Evolutionary conservation across 2,888 invertebrate species (phyloP).

Genomic region (Arrhopalites spinosus): DNA sequence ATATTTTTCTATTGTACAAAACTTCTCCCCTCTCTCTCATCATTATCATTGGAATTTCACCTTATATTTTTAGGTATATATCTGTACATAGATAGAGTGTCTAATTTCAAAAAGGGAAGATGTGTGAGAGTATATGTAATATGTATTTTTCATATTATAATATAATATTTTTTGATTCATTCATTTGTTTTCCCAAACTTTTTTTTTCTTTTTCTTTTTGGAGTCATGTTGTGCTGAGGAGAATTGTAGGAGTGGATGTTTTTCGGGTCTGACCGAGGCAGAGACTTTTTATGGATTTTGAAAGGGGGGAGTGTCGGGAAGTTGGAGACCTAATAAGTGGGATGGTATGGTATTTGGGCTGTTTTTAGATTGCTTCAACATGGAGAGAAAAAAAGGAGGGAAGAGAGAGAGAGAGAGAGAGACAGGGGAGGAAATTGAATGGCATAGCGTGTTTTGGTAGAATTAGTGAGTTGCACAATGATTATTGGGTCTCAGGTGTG

Average conservation of each 20-base stretch:
- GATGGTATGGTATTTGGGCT: constrained; percentile 31
- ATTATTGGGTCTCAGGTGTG: constrained; percentile 55
- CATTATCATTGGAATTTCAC: no score
- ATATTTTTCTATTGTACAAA: no score
- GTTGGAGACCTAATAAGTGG: constrained; percentile 39
- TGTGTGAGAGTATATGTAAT: no score
- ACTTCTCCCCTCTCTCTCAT: no score
- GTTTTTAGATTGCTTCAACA: constrained; percentile 34
- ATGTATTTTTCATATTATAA: no score
- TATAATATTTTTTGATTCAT: no score
- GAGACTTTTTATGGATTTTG: constrained; percentile 32
- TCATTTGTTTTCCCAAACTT: no score
- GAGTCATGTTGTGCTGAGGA: constrained; percentile 2
- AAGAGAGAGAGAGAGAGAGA: background rate
- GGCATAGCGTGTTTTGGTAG: constrained; percentile 42
- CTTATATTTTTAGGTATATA: background rate
- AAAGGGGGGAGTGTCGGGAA: constrained; percentile 33
- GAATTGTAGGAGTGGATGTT: constrained; percentile 21
- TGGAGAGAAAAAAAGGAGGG: constrained; percentile 1
- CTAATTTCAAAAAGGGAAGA: no score
- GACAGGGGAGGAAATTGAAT: constrained; percentile 39
- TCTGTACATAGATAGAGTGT: background rate
- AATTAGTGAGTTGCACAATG: constrained; percentile 47
- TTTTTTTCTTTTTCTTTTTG: background rate
- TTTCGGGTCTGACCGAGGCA: constrained; percentile 28